Conservation (phyloP, 2,113 vertebrate species). For the Sinocyclocheilus grahami region DNA sequence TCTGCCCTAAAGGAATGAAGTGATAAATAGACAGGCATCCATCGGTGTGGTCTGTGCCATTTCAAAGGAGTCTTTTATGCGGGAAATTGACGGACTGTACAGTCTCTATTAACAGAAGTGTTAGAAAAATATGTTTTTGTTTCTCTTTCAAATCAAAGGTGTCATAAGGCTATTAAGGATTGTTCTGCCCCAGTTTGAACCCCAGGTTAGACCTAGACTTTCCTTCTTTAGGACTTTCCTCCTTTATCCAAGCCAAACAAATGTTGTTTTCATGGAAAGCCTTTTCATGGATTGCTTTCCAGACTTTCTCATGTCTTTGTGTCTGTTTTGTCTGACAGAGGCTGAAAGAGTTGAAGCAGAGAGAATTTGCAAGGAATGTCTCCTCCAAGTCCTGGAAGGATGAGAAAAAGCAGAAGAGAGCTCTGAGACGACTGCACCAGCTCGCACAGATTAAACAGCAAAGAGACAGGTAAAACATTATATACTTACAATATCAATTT, state of each 20-base stretch:
- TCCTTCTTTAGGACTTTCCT: not conserved
- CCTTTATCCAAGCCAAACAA: conserved; percentile 4
- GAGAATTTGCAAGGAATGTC: conserved; percentile 97
- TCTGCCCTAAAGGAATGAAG: conserved; percentile 24
- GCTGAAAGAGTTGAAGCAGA: conserved; percentile 96
- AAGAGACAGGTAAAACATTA: conserved; percentile 81
- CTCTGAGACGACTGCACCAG: conserved; percentile 90
- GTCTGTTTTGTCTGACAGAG: conserved; percentile 74
- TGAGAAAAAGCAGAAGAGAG: conserved; percentile 97
- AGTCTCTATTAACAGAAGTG: not conserved
- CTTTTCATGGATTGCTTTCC: not conserved
- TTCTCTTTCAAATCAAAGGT: not conserved
- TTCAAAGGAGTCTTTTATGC: not conserved
- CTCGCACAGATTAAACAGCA: conserved; percentile 91
- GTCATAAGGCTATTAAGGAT: not conserved
- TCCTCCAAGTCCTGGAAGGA: conserved; percentile 99
- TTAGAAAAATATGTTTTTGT: conserved; percentile 3
- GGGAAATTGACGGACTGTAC: conserved; percentile 10
- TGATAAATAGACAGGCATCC: conserved; percentile 38
- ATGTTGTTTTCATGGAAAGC: not conserved
- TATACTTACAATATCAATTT: not conserved
- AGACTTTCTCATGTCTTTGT: not conserved
- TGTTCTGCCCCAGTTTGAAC: not conserved
- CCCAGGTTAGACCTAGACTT: not conserved
- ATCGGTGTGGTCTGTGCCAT: conserved; percentile 3